Base-by-base conservation (phyloP, 2,888 invertebrate species). In the Xestia sexstrigata region DNA sequence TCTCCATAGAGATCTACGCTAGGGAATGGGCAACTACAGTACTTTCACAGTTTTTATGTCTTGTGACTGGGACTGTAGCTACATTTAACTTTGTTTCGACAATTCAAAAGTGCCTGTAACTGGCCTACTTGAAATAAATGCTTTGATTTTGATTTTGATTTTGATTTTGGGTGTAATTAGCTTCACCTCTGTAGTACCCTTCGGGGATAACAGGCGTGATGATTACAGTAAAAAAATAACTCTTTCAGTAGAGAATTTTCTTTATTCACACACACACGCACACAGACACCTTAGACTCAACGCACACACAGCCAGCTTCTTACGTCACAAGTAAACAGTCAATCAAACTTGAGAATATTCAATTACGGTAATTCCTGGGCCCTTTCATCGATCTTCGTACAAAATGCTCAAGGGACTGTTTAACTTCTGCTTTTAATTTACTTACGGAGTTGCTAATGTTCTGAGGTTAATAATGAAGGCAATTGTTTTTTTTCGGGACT, bases 321-420 rank as follows among this genome's bases (percentile, higher is more conserved):
- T 39, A 55, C 35, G 62, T 79, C 60, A 63, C 67, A 81, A 68
- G 49, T 35, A 65, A 70, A 67, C 79, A 74, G 70, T 76, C 74
- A 68, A 83, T 79, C 79, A 79, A 86, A 75, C 76, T 83, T 68
- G 72, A 42, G 76, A 86, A 84, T 74, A 86, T 84, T 83, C 30
- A 78, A 79, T 87, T 82, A 82, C 75, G 20, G 58, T 84, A 87
- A 75, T 79, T 79, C 58, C 26, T 35, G n/a, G 74, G 68, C 39
- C n/a, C 70, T 72, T 70, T 79, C n/a, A 76, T 83, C 83, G 52
- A 87, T 80, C 79, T 62, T 76, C 71, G 60, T 67, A 58, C 7
- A 42, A 74, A 69, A 65, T 55, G 15, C 84, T 63, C 65, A 39
- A 39, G 87, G 74, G 82, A 67, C 67, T 35, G n/a, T 71, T 76